These are phyloP conservation scores for Passer domesticus DNA, from an alignment of 2,113 vertebrate genomes.

Conservation along the genomic window DNA sequence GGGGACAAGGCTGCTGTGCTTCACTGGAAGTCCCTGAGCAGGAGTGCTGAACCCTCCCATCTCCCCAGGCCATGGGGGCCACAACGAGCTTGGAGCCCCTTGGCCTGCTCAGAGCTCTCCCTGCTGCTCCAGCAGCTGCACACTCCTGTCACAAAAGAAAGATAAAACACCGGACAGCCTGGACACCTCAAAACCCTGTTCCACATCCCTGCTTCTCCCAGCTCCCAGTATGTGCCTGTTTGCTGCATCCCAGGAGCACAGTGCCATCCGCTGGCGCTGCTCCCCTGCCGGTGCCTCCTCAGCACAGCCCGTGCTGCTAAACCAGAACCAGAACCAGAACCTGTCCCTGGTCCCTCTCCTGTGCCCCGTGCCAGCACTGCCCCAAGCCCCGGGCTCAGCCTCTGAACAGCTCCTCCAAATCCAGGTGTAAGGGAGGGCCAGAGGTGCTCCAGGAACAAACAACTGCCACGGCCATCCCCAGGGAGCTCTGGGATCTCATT, in stretches of 20 bases:
- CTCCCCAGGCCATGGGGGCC: rapidly evolving
- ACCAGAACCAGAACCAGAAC: not conserved
- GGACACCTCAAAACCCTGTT: not conserved
- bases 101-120: rapidly evolving
- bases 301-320: rapidly evolving
- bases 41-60: not conserved
- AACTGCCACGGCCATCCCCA: rapidly evolving
- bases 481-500: not conserved
- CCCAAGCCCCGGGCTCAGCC: not conserved
- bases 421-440: rapidly evolving
- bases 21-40: rapidly evolving
- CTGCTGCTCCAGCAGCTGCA: not conserved
- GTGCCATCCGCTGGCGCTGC: slow-evolving; percentile 32
- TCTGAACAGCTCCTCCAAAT: not conserved
- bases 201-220: rapidly evolving
- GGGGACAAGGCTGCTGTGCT: not conserved
- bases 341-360: not conserved
- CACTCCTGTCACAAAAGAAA: not conserved
- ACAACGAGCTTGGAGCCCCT: rapidly evolving
- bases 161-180: not conserved
- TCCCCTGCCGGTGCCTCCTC: not conserved
- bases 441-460: not conserved
- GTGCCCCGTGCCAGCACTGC: not conserved
- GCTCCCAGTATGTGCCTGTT: rapidly evolving
- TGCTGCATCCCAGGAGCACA: not conserved